phyloP scores from a whole-genome alignment of 2,797 vertebrate species.

The Danio choprae region DNA sequence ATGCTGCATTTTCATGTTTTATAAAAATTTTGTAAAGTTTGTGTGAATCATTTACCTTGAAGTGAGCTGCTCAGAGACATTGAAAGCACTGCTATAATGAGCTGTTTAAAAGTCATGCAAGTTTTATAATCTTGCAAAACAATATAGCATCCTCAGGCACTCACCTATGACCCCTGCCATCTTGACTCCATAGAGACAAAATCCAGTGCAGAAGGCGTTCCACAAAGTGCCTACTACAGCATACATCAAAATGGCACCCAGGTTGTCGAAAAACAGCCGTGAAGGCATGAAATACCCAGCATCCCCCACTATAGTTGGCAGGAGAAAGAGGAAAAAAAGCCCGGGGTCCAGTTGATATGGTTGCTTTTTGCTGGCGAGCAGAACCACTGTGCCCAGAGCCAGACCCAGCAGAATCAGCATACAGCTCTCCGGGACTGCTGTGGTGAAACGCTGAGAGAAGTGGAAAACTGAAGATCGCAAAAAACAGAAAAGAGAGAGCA shows the following conservation, averaged over 20 bases:
- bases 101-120: too few species aligned
- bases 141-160: slow-evolving; percentile 35
- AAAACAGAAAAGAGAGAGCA: slow-evolving; percentile 14
- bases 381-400: slow-evolving; percentile 89
- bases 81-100: too few species aligned
- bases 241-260: slow-evolving; percentile 92
- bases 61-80: too few species aligned
- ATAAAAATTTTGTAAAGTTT: too few species aligned
- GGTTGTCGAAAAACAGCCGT: slow-evolving; percentile 93
- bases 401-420: slow-evolving; percentile 93
- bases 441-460: slow-evolving; percentile 92
- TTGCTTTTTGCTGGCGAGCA: slow-evolving; percentile 91
- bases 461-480: slow-evolving; percentile 84
- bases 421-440: slow-evolving; percentile 91
- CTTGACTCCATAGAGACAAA: slow-evolving; percentile 88
- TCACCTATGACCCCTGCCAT: slow-evolving; percentile 87
- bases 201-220: slow-evolving; percentile 92
- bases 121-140: too few species aligned
- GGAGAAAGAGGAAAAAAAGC: slow-evolving; percentile 95
- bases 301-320: slow-evolving; percentile 94
- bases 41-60: too few species aligned
- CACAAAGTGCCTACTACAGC: slow-evolving; percentile 94
- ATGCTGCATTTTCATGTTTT: too few species aligned
- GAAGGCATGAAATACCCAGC: slow-evolving; percentile 97
- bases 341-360: slow-evolving; percentile 93